Evolutionary conservation across 2,113 vertebrate species (phyloP).

Genomic region (Oncorhynchus nerka): DNA sequence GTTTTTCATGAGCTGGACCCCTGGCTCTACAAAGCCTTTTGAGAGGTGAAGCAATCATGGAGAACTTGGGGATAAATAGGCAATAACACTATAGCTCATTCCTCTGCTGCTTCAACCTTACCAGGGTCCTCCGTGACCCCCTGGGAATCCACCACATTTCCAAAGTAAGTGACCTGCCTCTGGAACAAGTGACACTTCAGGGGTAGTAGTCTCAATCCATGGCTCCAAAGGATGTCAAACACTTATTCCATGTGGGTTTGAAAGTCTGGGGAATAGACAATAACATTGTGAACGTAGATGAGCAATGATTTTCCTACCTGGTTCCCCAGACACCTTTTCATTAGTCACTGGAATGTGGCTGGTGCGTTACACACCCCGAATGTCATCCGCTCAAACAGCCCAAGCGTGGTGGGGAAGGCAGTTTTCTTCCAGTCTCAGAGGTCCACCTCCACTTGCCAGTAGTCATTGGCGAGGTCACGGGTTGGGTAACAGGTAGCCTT

Average conservation of each 20-base stretch:
- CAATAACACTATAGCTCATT: not conserved
- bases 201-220: not conserved
- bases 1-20: no score
- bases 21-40: not conserved
- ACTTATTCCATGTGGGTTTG: not conserved
- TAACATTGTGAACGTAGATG: not conserved
- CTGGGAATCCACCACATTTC: not conserved
- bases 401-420: not conserved
- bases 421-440: not conserved
- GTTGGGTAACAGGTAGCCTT: not conserved
- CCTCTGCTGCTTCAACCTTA: not conserved
- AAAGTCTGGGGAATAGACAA: slow-evolving; percentile 1
- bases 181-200: not conserved
- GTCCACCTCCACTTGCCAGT: not conserved
- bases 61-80: not conserved
- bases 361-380: not conserved
- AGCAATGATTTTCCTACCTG: not conserved
- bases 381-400: not conserved
- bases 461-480: not conserved
- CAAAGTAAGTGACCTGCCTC: not conserved
- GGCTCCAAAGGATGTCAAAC: not conserved
- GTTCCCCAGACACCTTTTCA: not conserved
- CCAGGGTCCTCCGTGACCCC: not conserved
- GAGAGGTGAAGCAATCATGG: not conserved
- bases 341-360: not conserved